A percentile compares a stretch with the other conserved stretches of the same genome.
These are phyloP conservation scores for Chiloscyllium plagiosum DNA, from an alignment of 2,113 vertebrate species.

Conservation along the genomic window DNA sequence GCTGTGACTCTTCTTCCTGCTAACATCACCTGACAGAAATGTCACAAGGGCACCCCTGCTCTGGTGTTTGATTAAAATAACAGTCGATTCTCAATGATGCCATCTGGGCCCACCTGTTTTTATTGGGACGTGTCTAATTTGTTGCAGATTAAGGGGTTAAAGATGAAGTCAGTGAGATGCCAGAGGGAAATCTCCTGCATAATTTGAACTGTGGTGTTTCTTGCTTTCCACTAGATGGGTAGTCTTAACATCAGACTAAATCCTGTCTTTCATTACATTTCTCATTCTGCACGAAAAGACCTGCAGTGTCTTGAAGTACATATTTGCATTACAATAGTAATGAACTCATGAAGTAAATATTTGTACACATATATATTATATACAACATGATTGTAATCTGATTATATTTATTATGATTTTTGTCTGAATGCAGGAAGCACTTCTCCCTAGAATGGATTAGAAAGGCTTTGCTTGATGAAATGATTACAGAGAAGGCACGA, in stretches of 20 bases:
- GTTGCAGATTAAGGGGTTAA: background rate
- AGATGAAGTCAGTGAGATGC: background rate
- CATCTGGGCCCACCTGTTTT: background rate
- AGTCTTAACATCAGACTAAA: background rate
- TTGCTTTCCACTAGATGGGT: background rate
- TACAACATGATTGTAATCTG: background rate
- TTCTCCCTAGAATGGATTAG: conserved; percentile 19
- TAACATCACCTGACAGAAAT: background rate
- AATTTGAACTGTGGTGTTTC: background rate
- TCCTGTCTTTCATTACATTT: background rate
- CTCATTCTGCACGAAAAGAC: background rate
- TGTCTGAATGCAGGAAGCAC: background rate
- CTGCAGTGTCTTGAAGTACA: background rate
- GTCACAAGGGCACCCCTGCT: background rate
- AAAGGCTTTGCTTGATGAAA: conserved; percentile 13
- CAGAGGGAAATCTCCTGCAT: background rate
- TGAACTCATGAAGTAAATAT: background rate
- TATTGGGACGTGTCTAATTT: background rate
- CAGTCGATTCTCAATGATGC: background rate
- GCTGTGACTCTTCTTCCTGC: background rate
- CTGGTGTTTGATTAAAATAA: background rate
- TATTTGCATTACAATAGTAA: background rate
- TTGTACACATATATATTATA: background rate
- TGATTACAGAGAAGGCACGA: background rate
- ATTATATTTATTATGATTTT: conserved; percentile 18